Percentiles rank a stretch among this genome's conserved stretches.
These are phyloP conservation scores for Coregonus clupeaformis DNA, from an alignment of 2,113 vertebrate genomes.

Conservation along the genomic window DNA sequence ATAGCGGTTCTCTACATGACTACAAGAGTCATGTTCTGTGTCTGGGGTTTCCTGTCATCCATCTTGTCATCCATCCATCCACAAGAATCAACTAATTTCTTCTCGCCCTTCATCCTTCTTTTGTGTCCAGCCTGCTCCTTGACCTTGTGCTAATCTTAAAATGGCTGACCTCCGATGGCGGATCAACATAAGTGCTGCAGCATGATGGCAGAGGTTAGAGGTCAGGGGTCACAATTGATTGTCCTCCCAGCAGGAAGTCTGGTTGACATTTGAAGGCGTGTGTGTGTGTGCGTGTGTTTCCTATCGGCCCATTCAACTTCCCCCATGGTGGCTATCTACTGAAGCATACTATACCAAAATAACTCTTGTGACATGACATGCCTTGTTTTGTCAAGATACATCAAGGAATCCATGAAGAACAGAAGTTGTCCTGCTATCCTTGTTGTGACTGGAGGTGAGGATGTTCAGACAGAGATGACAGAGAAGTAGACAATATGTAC, in stretches of 20 bases:
- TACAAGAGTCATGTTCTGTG: background rate
- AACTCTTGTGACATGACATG: background rate
- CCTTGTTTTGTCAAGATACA: background rate
- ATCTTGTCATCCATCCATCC: too few relatives aligned
- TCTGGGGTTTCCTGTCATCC: background rate
- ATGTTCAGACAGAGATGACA: too few relatives aligned
- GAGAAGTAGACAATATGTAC: too few relatives aligned
- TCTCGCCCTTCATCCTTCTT: background rate
- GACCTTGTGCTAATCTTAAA: background rate
- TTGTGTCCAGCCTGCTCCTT: background rate
- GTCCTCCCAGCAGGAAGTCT: too few relatives aligned
- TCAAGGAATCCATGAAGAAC: background rate
- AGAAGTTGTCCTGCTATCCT: background rate
- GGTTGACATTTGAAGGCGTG: too few relatives aligned
- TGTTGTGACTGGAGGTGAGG: background rate
- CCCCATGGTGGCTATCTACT: background rate
- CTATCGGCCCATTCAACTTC: too few relatives aligned
- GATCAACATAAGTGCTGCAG: background rate
- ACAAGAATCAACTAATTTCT: background rate
- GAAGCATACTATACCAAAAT: background rate
- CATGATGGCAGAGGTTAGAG: background rate
- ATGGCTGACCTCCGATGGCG: background rate
- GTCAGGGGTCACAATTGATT: background rate
- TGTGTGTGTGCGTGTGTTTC: too few relatives aligned
- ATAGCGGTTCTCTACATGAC: background rate